Evolutionary conservation across 2,888 invertebrate genomes (phyloP), one percentile per base, ranked within the genome.

Genomic region (Nematopogon swammerdamellus): DNA sequence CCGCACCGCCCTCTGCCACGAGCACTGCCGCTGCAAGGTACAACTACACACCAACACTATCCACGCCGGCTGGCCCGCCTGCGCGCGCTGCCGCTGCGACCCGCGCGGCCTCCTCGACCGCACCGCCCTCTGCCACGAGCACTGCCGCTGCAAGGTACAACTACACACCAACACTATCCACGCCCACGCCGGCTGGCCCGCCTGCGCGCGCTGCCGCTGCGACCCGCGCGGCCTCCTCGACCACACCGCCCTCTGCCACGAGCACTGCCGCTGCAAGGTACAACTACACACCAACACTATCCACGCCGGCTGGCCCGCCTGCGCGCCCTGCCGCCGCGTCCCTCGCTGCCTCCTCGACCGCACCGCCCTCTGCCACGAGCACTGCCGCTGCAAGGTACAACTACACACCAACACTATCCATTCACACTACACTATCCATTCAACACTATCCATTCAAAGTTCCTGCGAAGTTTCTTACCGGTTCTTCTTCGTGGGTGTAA

Each of bases 51-150:
- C n/a, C n/a, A n/a, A n/a, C n/a, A n/a, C n/a, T n/a, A n/a, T n/a
- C n/a, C 88, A 85, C 60, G 86, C 88, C 45, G 86, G 88, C 49
- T 93, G 86, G 67, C 96, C 96, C 0, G 73, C 82, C 55, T 98
- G 97, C 65, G 87, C 88, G 19, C 82, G 85, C 1, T 97, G 97
- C 68, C 89, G 89, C 3, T 97, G 97, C 64, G 91, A 95, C 65
- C 72, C 85, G 49, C 79, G 88, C 48, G 89, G 95, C 45, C 80
- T 88, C 47, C 59, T 88, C 50, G 81, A 83, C 1, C 80, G 84
- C 0, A 80, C 72, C 18, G 80, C 87, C 47, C 87, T 93, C 60
- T 91, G 95, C 65, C 90, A 88, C 51, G 86, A 85, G 0, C 80
- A 85, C 16, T 93, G 93, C 60, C 70, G 84, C 48, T 94, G 93